A percentile compares a stretch with the other conserved stretches of the same genome.
phyloP scores from a whole-genome alignment of 2,113 vertebrate genomes.

The Stigmatopora argus region DNA sequence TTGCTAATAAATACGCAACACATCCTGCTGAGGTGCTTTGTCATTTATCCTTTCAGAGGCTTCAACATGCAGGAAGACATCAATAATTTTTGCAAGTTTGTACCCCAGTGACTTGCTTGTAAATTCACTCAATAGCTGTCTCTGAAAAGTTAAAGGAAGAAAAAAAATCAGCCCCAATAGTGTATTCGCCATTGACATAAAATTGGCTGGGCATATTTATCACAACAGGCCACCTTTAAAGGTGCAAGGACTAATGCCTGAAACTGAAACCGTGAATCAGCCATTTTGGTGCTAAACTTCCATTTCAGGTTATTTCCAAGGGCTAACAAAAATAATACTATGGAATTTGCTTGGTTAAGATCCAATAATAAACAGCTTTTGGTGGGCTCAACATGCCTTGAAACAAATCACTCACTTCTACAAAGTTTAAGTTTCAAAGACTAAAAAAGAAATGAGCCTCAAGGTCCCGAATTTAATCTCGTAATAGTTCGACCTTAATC shows the following conservation, averaged over 20 bases:
- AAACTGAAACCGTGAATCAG: not conserved
- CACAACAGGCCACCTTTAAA: not conserved
- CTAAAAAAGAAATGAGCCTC: too few species aligned
- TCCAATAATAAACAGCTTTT: too few species aligned
- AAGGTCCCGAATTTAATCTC: too few species aligned
- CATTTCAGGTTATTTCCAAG: not conserved
- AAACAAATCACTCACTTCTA: too few species aligned
- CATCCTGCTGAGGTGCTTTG: constrained; percentile 36
- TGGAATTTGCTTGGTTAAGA: too few species aligned
- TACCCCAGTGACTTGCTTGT: not conserved
- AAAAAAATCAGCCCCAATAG: not conserved
- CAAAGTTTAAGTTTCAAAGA: too few species aligned
- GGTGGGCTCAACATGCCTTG: too few species aligned
- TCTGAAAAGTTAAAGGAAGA: not conserved
- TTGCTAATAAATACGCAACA: constrained; percentile 40
- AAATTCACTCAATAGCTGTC: not conserved
- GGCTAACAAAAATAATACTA: too few species aligned
- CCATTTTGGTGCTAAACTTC: not conserved
- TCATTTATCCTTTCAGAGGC: constrained; percentile 26
- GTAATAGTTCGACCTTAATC: too few species aligned
- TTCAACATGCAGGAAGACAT: not conserved
- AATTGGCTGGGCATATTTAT: not conserved
- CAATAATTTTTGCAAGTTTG: not conserved
- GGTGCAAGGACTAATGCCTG: not conserved
- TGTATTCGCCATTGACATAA: not conserved